These are phyloP conservation scores for Sesia bembeciformis DNA, from an alignment of 2,888 invertebrate species.

Conservation along the genomic window DNA sequence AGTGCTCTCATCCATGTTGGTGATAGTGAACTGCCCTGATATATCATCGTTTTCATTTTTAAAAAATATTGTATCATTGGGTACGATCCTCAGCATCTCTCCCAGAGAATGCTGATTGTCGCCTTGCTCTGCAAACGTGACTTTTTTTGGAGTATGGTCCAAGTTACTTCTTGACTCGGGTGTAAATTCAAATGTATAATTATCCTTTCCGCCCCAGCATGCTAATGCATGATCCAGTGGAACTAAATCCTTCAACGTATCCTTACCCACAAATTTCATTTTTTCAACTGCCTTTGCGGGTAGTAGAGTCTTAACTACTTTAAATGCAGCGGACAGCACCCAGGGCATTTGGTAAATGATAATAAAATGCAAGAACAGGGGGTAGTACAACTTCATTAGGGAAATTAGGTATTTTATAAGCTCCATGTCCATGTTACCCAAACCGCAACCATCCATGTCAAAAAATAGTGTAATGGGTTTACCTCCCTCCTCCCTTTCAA, in stretches of 20 bases:
- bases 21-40: conserved; percentile 78
- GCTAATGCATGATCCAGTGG: conserved; percentile 81
- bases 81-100: conserved; percentile 76
- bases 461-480: conserved; percentile 89
- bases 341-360: conserved; percentile 95
- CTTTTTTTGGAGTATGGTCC: conserved; percentile 65
- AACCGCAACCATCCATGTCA: conserved; percentile 91
- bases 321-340: conserved; percentile 93
- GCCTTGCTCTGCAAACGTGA: conserved; percentile 39
- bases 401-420: conserved; percentile 90
- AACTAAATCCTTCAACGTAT: conserved; percentile 82
- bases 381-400: conserved; percentile 91
- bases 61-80: conserved; percentile 82
- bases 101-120: conserved; percentile 55
- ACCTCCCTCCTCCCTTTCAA: conserved; percentile 83
- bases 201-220: conserved; percentile 87
- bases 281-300: conserved; percentile 91
- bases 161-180: conserved; percentile 68
- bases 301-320: conserved; percentile 89
- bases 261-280: conserved; percentile 88
- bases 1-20: conserved; percentile 76
- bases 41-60: conserved; percentile 79
- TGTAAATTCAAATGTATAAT: conserved; percentile 81
- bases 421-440: conserved; percentile 94
- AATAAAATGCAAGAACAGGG: conserved; percentile 89